Evolutionary conservation across 2,888 invertebrate genomes (phyloP).

Genomic region (Choreutis nemorana): DNA sequence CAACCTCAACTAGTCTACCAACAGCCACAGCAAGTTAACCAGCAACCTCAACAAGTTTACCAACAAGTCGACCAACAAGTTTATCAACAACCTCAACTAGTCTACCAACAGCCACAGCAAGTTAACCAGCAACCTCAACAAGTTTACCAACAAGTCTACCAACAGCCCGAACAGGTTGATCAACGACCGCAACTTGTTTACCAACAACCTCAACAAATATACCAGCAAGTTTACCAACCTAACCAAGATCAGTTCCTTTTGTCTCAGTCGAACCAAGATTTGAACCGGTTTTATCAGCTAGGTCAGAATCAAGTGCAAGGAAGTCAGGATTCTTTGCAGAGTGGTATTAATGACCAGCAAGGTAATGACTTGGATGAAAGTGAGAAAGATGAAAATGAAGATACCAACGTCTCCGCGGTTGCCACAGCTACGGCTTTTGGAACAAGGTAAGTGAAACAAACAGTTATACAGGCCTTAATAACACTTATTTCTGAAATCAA

Average conservation of each 20-base stretch:
- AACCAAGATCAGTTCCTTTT: too few relatives aligned
- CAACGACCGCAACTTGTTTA: too few relatives aligned
- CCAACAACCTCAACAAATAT: too few relatives aligned
- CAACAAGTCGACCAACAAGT: conserved; percentile 9
- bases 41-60: conserved; percentile 15
- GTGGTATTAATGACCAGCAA: conserved; percentile 46
- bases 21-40: conserved; percentile 15
- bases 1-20: conserved; percentile 5
- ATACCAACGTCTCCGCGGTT: conserved; percentile 26
- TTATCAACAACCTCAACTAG: conserved; percentile 4
- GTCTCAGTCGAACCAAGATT: too few relatives aligned
- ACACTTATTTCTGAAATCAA: too few relatives aligned
- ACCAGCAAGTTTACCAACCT: not conserved
- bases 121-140: conserved; percentile 4
- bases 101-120: conserved; percentile 7
- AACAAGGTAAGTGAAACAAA: conserved; percentile 31
- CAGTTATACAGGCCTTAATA: too few relatives aligned
- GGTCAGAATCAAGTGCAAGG: conserved; percentile 15
- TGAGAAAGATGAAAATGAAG: conserved; percentile 24
- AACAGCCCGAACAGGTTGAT: conserved; percentile 9
- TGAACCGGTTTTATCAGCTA: too few relatives aligned
- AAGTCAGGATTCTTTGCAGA: conserved; percentile 29
- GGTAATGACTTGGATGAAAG: conserved; percentile 39
- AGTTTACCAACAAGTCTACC: conserved; percentile 12
- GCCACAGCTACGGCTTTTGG: conserved; percentile 56